A percentile compares a stretch with the other conserved stretches of the same genome.
These are phyloP conservation scores for Vultur gryphus DNA, from an alignment of 2,797 vertebrate species.

Conservation along the genomic window DNA sequence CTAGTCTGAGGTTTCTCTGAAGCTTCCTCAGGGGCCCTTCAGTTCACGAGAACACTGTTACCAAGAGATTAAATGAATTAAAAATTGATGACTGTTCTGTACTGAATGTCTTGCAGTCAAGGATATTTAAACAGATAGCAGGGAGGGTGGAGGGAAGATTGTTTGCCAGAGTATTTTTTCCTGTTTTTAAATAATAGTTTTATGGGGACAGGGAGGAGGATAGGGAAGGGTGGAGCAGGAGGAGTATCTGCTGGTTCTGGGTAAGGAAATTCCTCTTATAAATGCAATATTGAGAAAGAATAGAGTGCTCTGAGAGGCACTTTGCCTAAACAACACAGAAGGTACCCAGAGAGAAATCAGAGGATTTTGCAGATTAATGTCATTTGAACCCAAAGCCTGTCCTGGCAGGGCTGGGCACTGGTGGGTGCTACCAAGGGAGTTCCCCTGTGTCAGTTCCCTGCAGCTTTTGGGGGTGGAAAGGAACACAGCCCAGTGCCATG, in stretches of 20 bases:
- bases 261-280: neutral
- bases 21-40: slow-evolving; percentile 67
- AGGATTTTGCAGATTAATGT: neutral
- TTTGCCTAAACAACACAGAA: neutral
- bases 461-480: neutral
- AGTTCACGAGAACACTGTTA: slow-evolving; percentile 68
- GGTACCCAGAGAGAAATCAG: neutral
- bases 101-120: slow-evolving; percentile 68
- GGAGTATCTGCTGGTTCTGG: neutral
- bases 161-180: slow-evolving; percentile 4
- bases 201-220: neutral
- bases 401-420: neutral
- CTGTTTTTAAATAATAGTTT: slow-evolving; percentile 52
- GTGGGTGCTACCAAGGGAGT: neutral
- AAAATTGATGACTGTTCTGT: slow-evolving; percentile 75
- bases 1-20: slow-evolving; percentile 57
- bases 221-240: neutral
- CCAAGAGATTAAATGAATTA: slow-evolving; percentile 74
- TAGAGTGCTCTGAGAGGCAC: neutral
- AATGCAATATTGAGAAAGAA: neutral
- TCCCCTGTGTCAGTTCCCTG: neutral
- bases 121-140: slow-evolving; percentile 71
- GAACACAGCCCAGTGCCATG: neutral
- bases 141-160: neutral
- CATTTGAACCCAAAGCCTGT: neutral